Conservation (phyloP, 2,888 invertebrate species). For the Tachina grossa region DNA sequence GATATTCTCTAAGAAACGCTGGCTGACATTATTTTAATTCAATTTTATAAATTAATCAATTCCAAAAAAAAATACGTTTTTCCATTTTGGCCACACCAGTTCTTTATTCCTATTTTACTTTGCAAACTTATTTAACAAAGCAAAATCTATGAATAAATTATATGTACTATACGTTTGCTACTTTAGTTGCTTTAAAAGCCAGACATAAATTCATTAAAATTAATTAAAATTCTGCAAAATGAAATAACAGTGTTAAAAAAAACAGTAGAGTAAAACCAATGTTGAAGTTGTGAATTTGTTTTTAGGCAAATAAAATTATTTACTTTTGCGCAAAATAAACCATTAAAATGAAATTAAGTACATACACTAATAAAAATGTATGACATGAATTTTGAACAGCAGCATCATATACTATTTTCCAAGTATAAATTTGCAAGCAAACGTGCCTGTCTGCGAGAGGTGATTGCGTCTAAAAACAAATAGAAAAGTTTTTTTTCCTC, state of each 20-base stretch:
- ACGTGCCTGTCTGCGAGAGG: constrained; percentile 9
- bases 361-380: constrained; percentile 20
- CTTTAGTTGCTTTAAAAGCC: constrained; percentile 29
- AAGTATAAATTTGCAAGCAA: constrained; percentile 35
- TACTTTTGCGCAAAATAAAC: constrained; percentile 1
- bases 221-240: constrained; percentile 61
- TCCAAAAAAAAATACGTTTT: neutral
- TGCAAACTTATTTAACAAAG: constrained; percentile 56
- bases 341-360: neutral
- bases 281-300: constrained; percentile 58
- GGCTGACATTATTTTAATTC: constrained; percentile 28
- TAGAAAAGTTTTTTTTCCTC: constrained; percentile 4
- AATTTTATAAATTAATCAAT: constrained; percentile 4
- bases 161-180: constrained; percentile 11
- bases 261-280: constrained; percentile 46
- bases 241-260: constrained; percentile 21
- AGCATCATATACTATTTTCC: neutral
- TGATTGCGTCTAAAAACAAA: constrained; percentile 21
- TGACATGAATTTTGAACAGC: neutral
- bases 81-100: constrained; percentile 16
- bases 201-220: constrained; percentile 67
- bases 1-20: neutral
- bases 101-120: constrained; percentile 17
- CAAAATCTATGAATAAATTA: constrained; percentile 58
- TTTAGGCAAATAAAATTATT: constrained; percentile 47